Base-by-base conservation (phyloP, 1,140 invertebrate genomes). In the Aleiodes sp. region DNA sequence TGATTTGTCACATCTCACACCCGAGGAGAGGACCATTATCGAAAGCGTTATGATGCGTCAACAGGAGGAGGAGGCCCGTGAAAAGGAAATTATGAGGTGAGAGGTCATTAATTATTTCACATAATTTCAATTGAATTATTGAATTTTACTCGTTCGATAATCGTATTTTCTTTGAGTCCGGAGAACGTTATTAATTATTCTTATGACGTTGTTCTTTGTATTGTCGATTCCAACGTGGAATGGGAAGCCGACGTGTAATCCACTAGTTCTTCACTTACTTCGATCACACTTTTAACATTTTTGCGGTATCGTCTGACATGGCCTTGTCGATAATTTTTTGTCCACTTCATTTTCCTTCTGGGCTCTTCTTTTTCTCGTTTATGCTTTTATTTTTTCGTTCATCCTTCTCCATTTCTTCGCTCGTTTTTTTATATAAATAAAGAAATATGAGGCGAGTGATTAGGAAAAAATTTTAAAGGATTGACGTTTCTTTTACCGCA, bases 1-100 rank as follows among this genome's bases (percentile, higher is more conserved):
- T 76, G 97, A 99, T 90, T 91, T 99, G 79, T 98, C 96, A 82
- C 97, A 99, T 88, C 92, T 99, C 80, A 99, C 96, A 77, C 94
- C 96, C 78, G 96, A 99, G 87, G 98, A 99, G 89, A 91, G 97
- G 83, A 92, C 93, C 87, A 98, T 99, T 88, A 99, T 99, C 86
- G 95, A 98, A 87, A 92, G 92, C 79, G 98, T 99, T 76, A 94
- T 99, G 88, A 91, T 96, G 89, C 89, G 98, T 73, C 97, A 99
- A 87, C 94, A 94, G 85, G 94, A 96, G 84, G 98, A 99, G 88
- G 98, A 99, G 87, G 94, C 96, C 83, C 91, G 93, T 76, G 97
- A 99, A 86, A 93, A 94, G 83, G 94, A 97, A 86, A 94, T 97
- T 84, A 94, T 98, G 91, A 95, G 94, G 96, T 98, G 71, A 63